Evolutionary conservation across 2,113 vertebrate genomes (phyloP), one percentile per base, ranked within the genome.

Genomic region (Catharus fuscescens): DNA sequence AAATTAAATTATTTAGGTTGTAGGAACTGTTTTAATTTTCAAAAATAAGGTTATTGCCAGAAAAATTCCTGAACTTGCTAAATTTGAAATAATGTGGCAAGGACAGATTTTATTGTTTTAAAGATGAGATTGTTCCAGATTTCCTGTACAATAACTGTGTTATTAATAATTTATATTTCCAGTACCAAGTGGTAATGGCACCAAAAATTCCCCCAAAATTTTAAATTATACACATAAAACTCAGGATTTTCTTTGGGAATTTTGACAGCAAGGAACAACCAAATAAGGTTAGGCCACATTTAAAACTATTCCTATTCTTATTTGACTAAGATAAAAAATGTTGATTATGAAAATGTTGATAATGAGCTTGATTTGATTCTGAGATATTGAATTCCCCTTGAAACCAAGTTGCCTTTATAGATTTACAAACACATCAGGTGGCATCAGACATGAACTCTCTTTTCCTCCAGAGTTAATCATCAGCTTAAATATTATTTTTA

Each of bases 211-310:
- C 44, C 4, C 25, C 4, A 9, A 56, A 42, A 50, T 65, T 6
- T 50, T 21, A 3, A 79, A 64, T 29, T 21, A 1, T 4, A 1
- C 23, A 17, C n/a, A 6, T 3, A 5, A 29, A 71, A 21, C 14
- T 21, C 25, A 2, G 5, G 0, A 17, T n/a, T 71, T 31, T 4
- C 25, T 10, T 48, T 21, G 10, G 20, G 31, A 31, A 34, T 64
- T 71, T 45, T 26, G 17, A 6, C 31, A 42, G 5, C 19, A 34
- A 64, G 34, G 25, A 80, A 1, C 12, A 64, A 20, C 48, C 65
- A 14, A 4, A 21, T 20, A 2, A 80, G 8, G 10, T 54, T 6
- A 15, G 42, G 42, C 66, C 50, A 15, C 8, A 50, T 65, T 86
- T 50, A 45, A 79, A 85, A 9, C 14, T 53, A 1, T 70, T 59